Conservation (phyloP, 1,140 invertebrate species). For the Drosophila repleta region DNA sequence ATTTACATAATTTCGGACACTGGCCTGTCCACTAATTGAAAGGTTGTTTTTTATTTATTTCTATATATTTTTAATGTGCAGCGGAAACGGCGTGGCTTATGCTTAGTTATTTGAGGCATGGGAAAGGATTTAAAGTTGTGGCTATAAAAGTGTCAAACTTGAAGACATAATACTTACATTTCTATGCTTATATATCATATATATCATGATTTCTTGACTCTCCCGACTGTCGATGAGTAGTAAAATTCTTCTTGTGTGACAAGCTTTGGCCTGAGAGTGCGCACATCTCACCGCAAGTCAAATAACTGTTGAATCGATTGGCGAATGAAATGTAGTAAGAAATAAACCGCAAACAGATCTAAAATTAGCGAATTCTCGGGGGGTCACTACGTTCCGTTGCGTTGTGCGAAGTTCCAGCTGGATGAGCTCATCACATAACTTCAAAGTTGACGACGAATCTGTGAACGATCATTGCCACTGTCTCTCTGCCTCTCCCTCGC, state of each 20-base stretch:
- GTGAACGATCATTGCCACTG: constrained; percentile 7
- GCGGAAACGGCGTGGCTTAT: constrained; percentile 32
- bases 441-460: constrained; percentile 12
- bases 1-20: constrained; percentile 51
- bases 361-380: constrained; percentile 30
- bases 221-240: not conserved
- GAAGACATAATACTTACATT: not conserved
- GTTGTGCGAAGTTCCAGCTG: constrained; percentile 8
- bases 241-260: constrained; percentile 6
- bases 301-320: constrained; percentile 26
- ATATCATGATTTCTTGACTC: not conserved
- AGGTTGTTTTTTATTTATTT: constrained; percentile 20
- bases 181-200: no score
- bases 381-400: constrained; percentile 11
- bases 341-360: constrained; percentile 5
- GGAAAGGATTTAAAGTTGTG: constrained; percentile 8
- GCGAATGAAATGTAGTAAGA: no score
- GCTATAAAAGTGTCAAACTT: constrained; percentile 3
- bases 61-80: constrained; percentile 30
- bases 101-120: constrained; percentile 3
- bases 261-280: constrained; percentile 29
- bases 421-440: constrained; percentile 47
- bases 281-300: constrained; percentile 31
- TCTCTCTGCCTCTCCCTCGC: no score
- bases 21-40: constrained; percentile 29